Evolutionary conservation across 2,797 vertebrate species (phyloP), one percentile per base, ranked within the genome.

Genomic region (Hephaestus fuliginosus): DNA sequence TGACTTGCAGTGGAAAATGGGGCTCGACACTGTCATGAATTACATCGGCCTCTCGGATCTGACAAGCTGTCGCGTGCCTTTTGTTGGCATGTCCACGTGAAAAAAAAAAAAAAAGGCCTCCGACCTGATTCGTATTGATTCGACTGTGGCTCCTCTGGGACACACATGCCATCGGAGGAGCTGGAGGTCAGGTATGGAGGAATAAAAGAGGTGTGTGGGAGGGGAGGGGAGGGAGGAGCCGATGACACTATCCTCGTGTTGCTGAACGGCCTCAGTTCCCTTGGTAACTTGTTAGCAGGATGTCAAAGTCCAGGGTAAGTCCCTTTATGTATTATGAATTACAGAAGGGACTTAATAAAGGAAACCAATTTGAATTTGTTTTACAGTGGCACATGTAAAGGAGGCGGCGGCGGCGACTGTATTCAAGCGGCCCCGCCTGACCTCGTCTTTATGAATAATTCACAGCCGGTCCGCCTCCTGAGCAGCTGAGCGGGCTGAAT

Each of bases 231-330:
- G 58, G 46, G 25, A 33, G 52, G 15, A 58, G 51, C 56, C 39
- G 57, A 67, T 82, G 77, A 73, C 62, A 76, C 48, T 52, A 36
- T 52, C 69, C 66, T 71, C 46, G 63, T 62, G 65, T 70, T 6
- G 13, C 57, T 56, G 49, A 30, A 73, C 66, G 12, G 67, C 28
- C 70, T 58, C 78, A 10, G 85, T 88, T 91, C 55, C 91, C 90
- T 84, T 86, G 84, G 90, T 76, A 86, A 92, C 91, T 81, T 69
- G 76, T 90, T 89, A 88, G 83, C 73, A 36, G 76, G 81, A 80
- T 65, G 70, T 74, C 83, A 76, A 65, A 22, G 76, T 83, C 76
- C 55, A 73, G 13, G 2, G 7, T 62, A 61, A 70, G 33, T 76
- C 76, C 36, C 46, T 20, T 49, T 33, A 56, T 74, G 51, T 10